phyloP scores from a whole-genome alignment of 2,113 vertebrate species.

The Apistogramma diplotaenia region DNA sequence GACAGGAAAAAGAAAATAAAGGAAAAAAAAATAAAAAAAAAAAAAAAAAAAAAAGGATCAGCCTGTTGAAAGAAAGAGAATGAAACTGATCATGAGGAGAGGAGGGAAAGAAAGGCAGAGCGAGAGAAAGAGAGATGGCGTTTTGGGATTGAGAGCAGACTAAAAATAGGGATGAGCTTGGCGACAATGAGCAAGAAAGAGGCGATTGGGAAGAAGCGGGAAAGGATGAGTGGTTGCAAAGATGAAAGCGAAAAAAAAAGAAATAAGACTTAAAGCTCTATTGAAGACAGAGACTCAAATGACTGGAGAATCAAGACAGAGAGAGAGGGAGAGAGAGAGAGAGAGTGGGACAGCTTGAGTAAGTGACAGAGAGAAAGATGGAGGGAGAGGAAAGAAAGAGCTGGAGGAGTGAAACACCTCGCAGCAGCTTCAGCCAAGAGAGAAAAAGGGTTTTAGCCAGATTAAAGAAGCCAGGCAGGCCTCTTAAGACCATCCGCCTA shows the following conservation, averaged over 20 bases:
- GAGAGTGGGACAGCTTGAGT: not conserved
- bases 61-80: constrained; percentile 33
- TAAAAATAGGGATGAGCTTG: constrained; percentile 37
- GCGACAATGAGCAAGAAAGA: constrained; percentile 30
- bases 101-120: not conserved
- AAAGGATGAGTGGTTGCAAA: constrained; percentile 15
- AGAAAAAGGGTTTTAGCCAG: constrained; percentile 83
- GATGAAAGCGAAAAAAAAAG: constrained; percentile 26
- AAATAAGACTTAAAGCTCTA: constrained; percentile 30
- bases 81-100: constrained; percentile 7
- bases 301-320: constrained; percentile 10
- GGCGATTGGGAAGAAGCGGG: not conserved
- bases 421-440: constrained; percentile 42
- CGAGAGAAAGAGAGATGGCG: not conserved
- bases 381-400: constrained; percentile 21
- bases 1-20: no score
- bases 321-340: not conserved
- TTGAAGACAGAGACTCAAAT: constrained; percentile 20
- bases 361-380: constrained; percentile 21
- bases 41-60: constrained; percentile 26
- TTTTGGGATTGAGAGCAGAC: constrained; percentile 37
- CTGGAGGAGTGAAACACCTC: constrained; percentile 32
- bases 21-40: no score
- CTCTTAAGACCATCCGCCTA: constrained; percentile 91
- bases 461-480: constrained; percentile 86